These are phyloP conservation scores for Leptodon cayanensis DNA, from an alignment of 2,797 vertebrate genomes.

Conservation along the genomic window DNA sequence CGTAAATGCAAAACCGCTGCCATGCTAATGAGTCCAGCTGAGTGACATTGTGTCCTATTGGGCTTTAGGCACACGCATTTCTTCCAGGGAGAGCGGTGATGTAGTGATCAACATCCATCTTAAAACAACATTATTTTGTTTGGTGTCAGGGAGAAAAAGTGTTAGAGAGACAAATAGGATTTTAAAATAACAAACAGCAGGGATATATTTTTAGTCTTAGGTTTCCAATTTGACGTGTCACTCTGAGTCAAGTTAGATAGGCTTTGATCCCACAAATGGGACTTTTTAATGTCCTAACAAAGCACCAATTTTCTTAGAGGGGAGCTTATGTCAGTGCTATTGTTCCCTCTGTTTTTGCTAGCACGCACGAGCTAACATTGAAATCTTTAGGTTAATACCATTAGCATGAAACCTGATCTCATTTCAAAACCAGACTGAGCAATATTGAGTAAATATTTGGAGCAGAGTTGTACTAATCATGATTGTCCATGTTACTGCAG, in stretches of 20 bases:
- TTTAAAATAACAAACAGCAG: background rate
- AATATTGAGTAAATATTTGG: background rate
- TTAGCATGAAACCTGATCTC: background rate
- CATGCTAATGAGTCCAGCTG: slow-evolving; percentile 40
- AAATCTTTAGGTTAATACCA: background rate
- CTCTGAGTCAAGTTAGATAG: background rate
- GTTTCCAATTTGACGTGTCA: slow-evolving; percentile 4
- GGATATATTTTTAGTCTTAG: slow-evolving; percentile 9
- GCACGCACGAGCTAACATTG: fast-evolving
- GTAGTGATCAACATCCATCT: slow-evolving; percentile 27
- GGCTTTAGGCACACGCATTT: background rate
- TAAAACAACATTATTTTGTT: slow-evolving; percentile 6
- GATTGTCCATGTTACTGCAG: background rate
- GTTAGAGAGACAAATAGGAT: slow-evolving; percentile 16
- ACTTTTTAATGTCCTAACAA: background rate
- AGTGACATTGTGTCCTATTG: background rate
- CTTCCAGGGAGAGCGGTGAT: background rate
- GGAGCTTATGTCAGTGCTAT: background rate
- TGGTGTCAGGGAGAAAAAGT: background rate
- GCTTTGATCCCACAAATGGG: background rate
- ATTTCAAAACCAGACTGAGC: background rate
- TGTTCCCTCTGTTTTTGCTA: background rate
- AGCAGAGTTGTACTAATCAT: background rate
- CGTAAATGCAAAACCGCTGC: background rate
- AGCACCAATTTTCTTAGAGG: background rate